phyloP scores from a whole-genome alignment of 2,113 vertebrate species.

The Cichladusa arquata region DNA sequence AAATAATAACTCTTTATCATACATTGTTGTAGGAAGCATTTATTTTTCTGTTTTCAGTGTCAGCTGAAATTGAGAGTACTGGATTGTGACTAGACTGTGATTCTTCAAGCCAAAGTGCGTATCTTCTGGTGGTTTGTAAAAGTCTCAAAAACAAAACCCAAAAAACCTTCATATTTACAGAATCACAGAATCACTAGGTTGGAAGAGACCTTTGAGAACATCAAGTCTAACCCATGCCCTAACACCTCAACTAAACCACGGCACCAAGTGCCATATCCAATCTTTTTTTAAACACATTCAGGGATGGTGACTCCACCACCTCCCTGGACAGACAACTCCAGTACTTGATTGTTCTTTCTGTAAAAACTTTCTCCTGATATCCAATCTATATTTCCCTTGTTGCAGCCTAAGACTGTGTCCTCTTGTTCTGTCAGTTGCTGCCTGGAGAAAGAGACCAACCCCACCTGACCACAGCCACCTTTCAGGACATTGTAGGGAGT shows the following conservation, averaged over 20 bases:
- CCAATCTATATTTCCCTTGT: not conserved
- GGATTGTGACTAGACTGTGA: slow-evolving; percentile 54
- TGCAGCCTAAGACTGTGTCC: not conserved
- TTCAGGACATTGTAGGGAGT: not conserved
- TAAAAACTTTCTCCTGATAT: too few species aligned
- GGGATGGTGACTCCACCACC: not conserved
- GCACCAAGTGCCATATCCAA: not conserved
- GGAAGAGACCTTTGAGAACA: not conserved
- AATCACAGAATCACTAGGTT: not conserved
- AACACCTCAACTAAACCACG: not conserved
- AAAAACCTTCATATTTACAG: slow-evolving; percentile 31
- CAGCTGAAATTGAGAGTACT: slow-evolving; percentile 55
- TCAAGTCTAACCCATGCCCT: not conserved
- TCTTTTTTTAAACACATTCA: not conserved
- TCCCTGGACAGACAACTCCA: not conserved
- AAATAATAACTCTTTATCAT: slow-evolving; percentile 63
- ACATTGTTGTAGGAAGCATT: slow-evolving; percentile 48
- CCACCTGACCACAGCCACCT: not conserved
- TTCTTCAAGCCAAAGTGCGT: slow-evolving; percentile 46
- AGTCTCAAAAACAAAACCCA: not conserved
- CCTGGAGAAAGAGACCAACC: too few species aligned
- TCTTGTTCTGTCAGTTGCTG: not conserved
- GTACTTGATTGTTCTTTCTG: not conserved
- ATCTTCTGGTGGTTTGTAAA: slow-evolving; percentile 23
- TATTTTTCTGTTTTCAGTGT: slow-evolving; percentile 65